Evolutionary conservation across 2,888 invertebrate genomes (phyloP).

Genomic region (Hyalella azteca): DNA sequence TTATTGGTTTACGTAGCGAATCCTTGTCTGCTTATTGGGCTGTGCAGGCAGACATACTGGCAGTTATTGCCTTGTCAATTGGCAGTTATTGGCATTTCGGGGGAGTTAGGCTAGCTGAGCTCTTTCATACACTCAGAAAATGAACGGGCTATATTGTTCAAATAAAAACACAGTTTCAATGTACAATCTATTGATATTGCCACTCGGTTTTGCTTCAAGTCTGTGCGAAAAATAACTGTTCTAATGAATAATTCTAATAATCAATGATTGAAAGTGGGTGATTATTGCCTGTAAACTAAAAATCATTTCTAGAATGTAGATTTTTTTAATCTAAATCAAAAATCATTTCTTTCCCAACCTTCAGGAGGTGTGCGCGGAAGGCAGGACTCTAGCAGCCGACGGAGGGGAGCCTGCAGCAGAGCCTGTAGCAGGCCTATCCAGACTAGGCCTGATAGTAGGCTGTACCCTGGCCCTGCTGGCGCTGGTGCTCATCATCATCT

Average conservation of each 20-base stretch:
- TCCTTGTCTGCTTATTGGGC: background rate
- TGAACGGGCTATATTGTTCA: too few relatives aligned
- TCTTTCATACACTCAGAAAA: too few relatives aligned
- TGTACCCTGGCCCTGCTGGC: conserved; percentile 19
- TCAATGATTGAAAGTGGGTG: too few relatives aligned
- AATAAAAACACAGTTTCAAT: too few relatives aligned
- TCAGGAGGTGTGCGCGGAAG: conserved; percentile 20
- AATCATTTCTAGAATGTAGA: too few relatives aligned
- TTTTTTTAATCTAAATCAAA: background rate
- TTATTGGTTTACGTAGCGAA: conserved; percentile 13
- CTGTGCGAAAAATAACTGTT: too few relatives aligned
- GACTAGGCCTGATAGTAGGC: conserved; percentile 6
- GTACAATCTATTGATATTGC: too few relatives aligned
- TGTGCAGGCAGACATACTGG: background rate
- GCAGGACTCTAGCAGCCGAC: background rate
- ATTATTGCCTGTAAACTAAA: too few relatives aligned
- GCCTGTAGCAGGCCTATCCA: background rate
- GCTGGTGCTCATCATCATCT: background rate
- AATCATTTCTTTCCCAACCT: background rate
- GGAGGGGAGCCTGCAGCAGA: background rate
- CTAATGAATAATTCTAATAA: too few relatives aligned
- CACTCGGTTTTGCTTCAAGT: too few relatives aligned
- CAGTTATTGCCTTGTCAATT: background rate
- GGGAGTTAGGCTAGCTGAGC: too few relatives aligned
- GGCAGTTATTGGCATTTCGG: background rate